phyloP scores from a whole-genome alignment of 1,140 invertebrate genomes.

The Drosophila fuyamai region DNA sequence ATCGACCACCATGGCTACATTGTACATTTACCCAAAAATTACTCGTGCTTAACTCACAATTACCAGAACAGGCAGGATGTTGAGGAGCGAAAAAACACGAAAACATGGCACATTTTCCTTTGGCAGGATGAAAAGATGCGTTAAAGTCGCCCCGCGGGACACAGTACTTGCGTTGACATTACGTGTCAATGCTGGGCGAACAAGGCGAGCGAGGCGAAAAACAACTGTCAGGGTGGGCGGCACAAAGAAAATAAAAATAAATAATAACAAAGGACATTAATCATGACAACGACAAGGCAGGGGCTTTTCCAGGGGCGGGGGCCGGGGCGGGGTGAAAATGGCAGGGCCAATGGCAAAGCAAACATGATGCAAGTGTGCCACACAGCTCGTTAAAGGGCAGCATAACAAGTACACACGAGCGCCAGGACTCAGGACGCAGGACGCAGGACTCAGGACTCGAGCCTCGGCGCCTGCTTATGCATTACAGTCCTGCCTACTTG shows the following conservation, averaged over 20 bases:
- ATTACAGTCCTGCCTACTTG: conserved; percentile 56
- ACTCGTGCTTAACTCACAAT: conserved; percentile 21
- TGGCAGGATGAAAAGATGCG: conserved; percentile 11
- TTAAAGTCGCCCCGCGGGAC: conserved; percentile 25
- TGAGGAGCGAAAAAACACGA: conserved; percentile 20
- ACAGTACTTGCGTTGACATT: conserved; percentile 44
- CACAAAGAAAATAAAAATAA: conserved; percentile 66
- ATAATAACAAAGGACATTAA: conserved; percentile 66
- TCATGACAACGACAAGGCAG: conserved; percentile 57
- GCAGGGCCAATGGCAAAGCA: conserved; percentile 64
- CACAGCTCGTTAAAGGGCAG: conserved; percentile 68
- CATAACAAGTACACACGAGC: conserved; percentile 51
- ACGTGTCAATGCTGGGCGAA: conserved; percentile 51
- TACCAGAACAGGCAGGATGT: conserved; percentile 17
- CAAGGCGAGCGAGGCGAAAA: conserved; percentile 17
- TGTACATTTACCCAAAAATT: background rate
- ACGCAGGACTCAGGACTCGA: conserved; percentile 5
- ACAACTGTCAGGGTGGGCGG: conserved; percentile 47
- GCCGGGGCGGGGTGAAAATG: background rate
- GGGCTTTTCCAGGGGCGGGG: conserved; percentile 1
- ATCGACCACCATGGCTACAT: too few relatives aligned
- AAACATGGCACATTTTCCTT: conserved; percentile 21
- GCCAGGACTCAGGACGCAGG: conserved; percentile 5
- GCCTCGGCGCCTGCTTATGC: conserved; percentile 46
- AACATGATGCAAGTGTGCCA: conserved; percentile 52